Conservation (phyloP, 1,140 invertebrate species). For the Caenorhabditis briggsae region DNA sequence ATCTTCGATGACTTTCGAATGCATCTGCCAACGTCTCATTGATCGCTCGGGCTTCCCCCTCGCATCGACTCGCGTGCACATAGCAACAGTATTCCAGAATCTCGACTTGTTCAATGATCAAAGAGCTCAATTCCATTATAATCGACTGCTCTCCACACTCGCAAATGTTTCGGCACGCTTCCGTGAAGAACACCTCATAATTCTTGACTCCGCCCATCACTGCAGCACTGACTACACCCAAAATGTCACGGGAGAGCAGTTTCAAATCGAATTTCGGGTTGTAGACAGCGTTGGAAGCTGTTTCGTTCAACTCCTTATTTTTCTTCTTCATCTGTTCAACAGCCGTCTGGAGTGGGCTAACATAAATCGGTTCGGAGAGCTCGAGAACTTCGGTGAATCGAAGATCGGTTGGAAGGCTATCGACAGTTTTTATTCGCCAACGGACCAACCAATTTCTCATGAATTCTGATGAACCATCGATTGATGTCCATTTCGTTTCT, state of each 20-base stretch:
- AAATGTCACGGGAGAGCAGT: constrained; percentile 41
- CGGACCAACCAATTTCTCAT: constrained; percentile 71
- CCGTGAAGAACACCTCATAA: constrained; percentile 64
- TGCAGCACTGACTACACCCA: constrained; percentile 60
- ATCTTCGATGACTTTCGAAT: constrained; percentile 51
- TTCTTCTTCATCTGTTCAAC: constrained; percentile 63
- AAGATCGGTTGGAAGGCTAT: constrained; percentile 51
- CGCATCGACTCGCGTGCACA: constrained; percentile 57
- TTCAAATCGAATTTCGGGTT: constrained; percentile 43
- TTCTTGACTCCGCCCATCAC: constrained; percentile 65
- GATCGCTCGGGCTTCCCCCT: constrained; percentile 44
- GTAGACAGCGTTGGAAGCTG: constrained; percentile 5
- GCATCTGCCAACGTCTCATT: constrained; percentile 48
- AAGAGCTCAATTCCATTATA: constrained; percentile 57
- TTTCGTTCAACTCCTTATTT: constrained; percentile 54
- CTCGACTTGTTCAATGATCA: constrained; percentile 63
- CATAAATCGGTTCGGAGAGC: constrained; percentile 45
- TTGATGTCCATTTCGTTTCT: constrained; percentile 57
- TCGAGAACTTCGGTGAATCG: constrained; percentile 47
- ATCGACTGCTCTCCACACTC: constrained; percentile 58
- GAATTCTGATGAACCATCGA: constrained; percentile 30
- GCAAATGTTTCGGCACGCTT: constrained; percentile 58
- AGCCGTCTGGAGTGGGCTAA: constrained; percentile 37
- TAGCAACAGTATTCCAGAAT: constrained; percentile 66
- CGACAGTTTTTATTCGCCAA: constrained; percentile 20